Percentiles rank a stretch among this genome's conserved stretches.
phyloP scores from a whole-genome alignment of 2,113 vertebrate species.

The Xyliphius kryptos region DNA sequence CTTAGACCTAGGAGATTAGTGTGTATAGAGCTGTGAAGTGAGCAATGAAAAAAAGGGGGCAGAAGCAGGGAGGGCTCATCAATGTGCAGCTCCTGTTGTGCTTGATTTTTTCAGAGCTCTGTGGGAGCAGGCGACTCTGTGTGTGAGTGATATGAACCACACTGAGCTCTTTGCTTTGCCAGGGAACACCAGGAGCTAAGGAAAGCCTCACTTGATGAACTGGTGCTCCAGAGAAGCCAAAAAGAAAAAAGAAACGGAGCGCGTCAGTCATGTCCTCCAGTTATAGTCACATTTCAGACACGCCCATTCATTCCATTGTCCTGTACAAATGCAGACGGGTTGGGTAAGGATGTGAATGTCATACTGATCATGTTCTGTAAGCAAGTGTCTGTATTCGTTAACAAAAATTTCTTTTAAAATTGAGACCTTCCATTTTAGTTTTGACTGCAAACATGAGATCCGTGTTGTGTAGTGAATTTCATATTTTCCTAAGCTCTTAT shows the following conservation, averaged over 20 bases:
- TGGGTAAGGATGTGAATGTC: slow-evolving; percentile 5
- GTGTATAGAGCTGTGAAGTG: slow-evolving; percentile 47
- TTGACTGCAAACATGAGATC: too few relatives aligned
- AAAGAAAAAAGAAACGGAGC: too few relatives aligned
- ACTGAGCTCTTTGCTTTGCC: not conserved
- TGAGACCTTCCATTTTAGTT: too few relatives aligned
- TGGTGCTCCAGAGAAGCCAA: not conserved
- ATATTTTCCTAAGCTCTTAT: too few relatives aligned
- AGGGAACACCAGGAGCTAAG: not conserved
- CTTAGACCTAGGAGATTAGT: slow-evolving; percentile 56
- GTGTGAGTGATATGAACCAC: not conserved
- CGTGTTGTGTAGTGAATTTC: too few relatives aligned
- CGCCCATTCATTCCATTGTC: slow-evolving; percentile 1
- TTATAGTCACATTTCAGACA: not conserved
- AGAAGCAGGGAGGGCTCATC: slow-evolving; percentile 9
- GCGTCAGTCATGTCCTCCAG: not conserved
- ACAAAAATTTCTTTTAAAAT: not conserved
- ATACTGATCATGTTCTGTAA: slow-evolving; percentile 3
- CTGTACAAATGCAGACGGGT: not conserved
- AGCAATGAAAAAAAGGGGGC: slow-evolving; percentile 40
- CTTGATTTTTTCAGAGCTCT: slow-evolving; percentile 45
- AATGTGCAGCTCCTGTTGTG: slow-evolving; percentile 33
- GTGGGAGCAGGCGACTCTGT: slow-evolving; percentile 22
- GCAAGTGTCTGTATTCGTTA: not conserved
- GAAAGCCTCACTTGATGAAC: not conserved